Percentiles rank a stretch among this genome's conserved stretches.
These are phyloP conservation scores for Imbricaverruca yamaguchii DNA, from an alignment of 2,888 invertebrate species.

Conservation along the genomic window DNA sequence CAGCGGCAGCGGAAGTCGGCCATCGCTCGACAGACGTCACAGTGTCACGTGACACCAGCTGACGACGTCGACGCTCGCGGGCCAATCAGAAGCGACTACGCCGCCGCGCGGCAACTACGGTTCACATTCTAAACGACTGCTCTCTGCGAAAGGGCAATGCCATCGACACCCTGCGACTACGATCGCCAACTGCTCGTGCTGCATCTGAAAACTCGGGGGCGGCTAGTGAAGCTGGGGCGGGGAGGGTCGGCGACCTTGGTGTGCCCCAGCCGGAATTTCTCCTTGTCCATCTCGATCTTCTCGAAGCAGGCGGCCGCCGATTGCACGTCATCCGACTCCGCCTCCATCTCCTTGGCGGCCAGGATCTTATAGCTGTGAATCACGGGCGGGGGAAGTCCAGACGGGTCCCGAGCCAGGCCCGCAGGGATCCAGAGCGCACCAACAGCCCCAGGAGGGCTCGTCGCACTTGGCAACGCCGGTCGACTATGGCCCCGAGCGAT, in stretches of 20 bases:
- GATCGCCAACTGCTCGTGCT: neutral
- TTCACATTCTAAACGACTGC: neutral
- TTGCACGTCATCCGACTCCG: constrained; percentile 21
- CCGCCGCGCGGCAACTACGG: no score
- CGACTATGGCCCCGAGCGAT: no score
- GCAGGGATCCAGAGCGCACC: no score
- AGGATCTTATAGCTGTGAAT: constrained; percentile 32
- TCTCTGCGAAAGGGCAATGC: neutral
- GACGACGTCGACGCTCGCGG: no score
- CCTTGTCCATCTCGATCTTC: constrained; percentile 73
- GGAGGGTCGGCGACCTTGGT: constrained; percentile 66
- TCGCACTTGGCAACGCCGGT: no score
- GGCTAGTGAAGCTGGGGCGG: neutral
- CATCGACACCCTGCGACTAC: neutral
- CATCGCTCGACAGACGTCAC: neutral
- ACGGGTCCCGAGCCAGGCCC: no score
- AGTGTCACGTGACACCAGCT: no score
- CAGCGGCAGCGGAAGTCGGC: no score
- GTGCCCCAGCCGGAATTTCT: constrained; percentile 89
- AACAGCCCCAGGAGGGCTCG: no score
- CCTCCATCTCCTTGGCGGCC: constrained; percentile 24
- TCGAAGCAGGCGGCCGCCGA: constrained; percentile 42
- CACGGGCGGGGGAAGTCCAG: neutral
- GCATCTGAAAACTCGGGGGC: neutral
- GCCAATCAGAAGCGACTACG: no score